Base-by-base conservation (phyloP, 1,140 invertebrate species). In the Ceratina australensis region DNA sequence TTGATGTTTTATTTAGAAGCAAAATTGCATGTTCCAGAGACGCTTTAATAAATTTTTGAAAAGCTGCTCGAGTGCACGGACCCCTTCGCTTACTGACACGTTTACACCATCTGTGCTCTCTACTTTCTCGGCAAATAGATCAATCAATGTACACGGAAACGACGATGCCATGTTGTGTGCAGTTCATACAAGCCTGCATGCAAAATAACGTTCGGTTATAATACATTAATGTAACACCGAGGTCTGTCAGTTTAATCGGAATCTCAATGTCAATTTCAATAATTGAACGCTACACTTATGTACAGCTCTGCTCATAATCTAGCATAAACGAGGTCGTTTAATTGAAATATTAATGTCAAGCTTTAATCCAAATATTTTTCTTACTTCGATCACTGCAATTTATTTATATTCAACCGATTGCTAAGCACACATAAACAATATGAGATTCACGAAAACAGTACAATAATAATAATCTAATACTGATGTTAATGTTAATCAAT, bases 31-130 rank as follows among this genome's bases (percentile, higher is more conserved):
- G 82, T 15, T 33, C 33, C 26, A 3, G 73, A 18, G 52, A 20
- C 24, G 47, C 26, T 59, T 83, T 73, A 69, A 83, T 84, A 61
- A 80, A 84, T 84, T 83, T 84, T 84, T 68, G 3, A 83, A 7
- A 57, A 66, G 68, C 24, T 15, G n/a, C 24, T 47, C n/a, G 28
- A 42, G 50, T 82, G 52, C 50, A 72, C 65, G 61, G 66, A 72
- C 47, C 28, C 20, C 52, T 61, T 80, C 77, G 49, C 69, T 72
- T 47, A 24, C 72, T 60, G 67, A 71, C 52, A 54, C 59, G 65
- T 72, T 75, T 79, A 24, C 80, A 63, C 16, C n/a, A 10, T 42
- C 33, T 8, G 33, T 77, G 71, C 42, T 26, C 13, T 24, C 22
- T 80, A 50, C 33, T 83, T 83, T 60, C 68, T 61, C 13, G 12